Conservation (phyloP, 2,888 invertebrate species). For the Leucoma salicis region DNA sequence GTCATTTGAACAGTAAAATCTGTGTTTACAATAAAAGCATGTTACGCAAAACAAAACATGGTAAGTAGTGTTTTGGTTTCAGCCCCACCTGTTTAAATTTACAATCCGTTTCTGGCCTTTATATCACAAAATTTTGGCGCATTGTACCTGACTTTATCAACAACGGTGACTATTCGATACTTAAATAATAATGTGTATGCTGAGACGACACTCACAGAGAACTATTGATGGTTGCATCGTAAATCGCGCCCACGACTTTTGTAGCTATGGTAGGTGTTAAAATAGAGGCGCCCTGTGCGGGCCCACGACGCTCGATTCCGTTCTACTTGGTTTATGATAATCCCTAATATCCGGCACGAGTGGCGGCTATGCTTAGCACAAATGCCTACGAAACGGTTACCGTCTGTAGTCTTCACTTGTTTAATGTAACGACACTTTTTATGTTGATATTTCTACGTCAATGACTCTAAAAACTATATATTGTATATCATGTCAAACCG, state of each 20-base stretch:
- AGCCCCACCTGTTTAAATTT: too few species aligned
- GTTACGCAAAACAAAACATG: too few species aligned
- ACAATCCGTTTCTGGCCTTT: too few species aligned
- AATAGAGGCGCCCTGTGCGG: constrained; percentile 79
- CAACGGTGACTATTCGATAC: too few species aligned
- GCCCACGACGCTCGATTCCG: constrained; percentile 54
- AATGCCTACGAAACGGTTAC: constrained; percentile 48
- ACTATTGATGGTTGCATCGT: constrained; percentile 49
- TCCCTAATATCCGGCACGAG: constrained; percentile 78
- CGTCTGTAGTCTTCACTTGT: constrained; percentile 37
- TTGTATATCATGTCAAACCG: too few species aligned
- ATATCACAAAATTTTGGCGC: too few species aligned
- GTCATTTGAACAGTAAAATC: too few species aligned
- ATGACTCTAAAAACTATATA: not conserved
- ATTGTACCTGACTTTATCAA: too few species aligned
- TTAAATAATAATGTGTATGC: too few species aligned
- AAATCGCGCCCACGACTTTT: constrained; percentile 73
- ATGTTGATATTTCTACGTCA: constrained; percentile 31
- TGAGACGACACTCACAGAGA: not conserved
- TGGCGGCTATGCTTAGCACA: constrained; percentile 63
- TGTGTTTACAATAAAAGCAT: too few species aligned
- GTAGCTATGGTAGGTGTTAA: constrained; percentile 74
- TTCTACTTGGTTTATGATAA: constrained; percentile 79
- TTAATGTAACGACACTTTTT: constrained; percentile 21
- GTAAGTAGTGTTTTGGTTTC: too few species aligned